These are phyloP conservation scores for Peribatodes rhomboidaria DNA, from an alignment of 2,888 invertebrate genomes.

Conservation along the genomic window DNA sequence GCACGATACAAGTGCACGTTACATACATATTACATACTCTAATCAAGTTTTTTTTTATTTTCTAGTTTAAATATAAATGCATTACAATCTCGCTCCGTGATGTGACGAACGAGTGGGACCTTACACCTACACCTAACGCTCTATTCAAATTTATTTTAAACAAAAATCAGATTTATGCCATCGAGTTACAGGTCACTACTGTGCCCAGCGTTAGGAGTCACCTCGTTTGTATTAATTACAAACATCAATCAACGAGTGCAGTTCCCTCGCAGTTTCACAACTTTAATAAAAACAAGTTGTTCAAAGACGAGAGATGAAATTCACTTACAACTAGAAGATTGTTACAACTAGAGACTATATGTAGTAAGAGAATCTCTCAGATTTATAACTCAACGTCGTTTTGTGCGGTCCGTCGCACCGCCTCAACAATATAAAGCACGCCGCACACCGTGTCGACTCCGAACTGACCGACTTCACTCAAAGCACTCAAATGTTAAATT, in stretches of 20 bases:
- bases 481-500: not conserved
- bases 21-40: constrained; percentile 13
- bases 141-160: not conserved
- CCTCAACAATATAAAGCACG: constrained; percentile 42
- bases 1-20: constrained; percentile 27
- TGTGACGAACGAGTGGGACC: constrained; percentile 47
- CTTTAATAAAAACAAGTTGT: constrained; percentile 25
- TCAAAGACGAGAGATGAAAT: constrained; percentile 51
- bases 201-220: too few relatives aligned
- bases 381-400: constrained; percentile 60
- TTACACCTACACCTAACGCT: constrained; percentile 21
- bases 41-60: constrained; percentile 39
- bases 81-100: constrained; percentile 69
- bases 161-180: not conserved
- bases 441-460: not conserved
- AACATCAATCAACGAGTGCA: constrained; percentile 11
- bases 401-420: constrained; percentile 66
- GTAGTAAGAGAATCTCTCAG: constrained; percentile 62
- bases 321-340: constrained; percentile 49
- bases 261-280: constrained; percentile 4
- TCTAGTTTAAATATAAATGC: constrained; percentile 71
- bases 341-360: constrained; percentile 40
- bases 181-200: not conserved
- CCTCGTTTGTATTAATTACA: not conserved
- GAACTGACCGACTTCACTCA: too few relatives aligned